phyloP scores from a whole-genome alignment of 2,113 vertebrate species.

The Sander vitreus region DNA sequence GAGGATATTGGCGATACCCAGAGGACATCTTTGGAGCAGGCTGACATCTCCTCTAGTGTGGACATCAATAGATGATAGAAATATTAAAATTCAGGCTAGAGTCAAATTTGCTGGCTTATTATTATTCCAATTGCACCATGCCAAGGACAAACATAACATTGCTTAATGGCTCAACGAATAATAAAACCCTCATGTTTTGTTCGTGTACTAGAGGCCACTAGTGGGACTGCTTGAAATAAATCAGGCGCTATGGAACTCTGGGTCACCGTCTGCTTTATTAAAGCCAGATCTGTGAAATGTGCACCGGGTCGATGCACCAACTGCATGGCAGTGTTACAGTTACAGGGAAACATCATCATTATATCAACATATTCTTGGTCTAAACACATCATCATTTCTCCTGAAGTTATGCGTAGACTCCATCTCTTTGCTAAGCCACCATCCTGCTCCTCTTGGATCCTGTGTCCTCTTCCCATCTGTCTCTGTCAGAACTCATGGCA shows the following conservation, averaged over 20 bases:
- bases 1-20: neutral
- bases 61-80: neutral
- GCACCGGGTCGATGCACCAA: neutral
- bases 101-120: neutral
- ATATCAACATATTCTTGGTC: conserved; percentile 6
- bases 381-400: conserved; percentile 14
- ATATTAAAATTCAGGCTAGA: neutral
- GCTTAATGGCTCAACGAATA: no score
- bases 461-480: conserved; percentile 23
- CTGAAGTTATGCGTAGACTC: neutral
- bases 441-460: neutral
- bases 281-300: neutral
- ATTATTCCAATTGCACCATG: neutral
- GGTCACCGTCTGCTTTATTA: neutral
- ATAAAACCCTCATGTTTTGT: neutral
- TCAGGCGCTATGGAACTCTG: neutral
- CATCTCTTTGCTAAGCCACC: neutral
- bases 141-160: neutral
- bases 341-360: conserved; percentile 2
- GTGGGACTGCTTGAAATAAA: neutral
- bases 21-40: neutral
- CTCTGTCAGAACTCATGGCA: conserved; percentile 48
- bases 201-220: neutral
- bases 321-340: neutral
- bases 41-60: neutral